Base-by-base conservation (phyloP, 2,888 invertebrate species). In the Cantharis nigra region DNA sequence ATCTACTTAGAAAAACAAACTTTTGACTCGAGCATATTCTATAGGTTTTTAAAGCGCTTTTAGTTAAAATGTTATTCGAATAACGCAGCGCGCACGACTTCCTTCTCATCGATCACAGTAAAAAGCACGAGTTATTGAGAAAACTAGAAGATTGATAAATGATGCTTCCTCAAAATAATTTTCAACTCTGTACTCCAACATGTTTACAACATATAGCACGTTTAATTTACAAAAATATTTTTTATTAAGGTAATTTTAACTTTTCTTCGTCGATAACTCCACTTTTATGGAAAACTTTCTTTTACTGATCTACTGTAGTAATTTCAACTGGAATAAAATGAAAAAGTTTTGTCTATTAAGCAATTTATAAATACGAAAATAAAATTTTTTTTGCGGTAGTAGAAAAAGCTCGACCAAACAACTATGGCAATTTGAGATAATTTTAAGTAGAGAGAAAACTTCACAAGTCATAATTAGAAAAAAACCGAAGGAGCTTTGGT, bases 31-130 rank as follows among this genome's bases (percentile, higher is more conserved):
- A 71, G 70, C 80, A 76, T 79, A 79, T 79, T 78, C 77, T 67
- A 63, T 20, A 33, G 72, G 67, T 80, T 81, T 79, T 80, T 80
- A 79, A 67, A 67, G 70, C 75, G 75, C 70, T 79, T 79, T 79
- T 74, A 64, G 78, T 79, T 76, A 71, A 76, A 79, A 77, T 76
- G 80, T 77, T 79, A 78, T 78, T 78, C 77, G 74, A 74, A 77
- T 77, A 77, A 73, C 74, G 71, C 71, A 63, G 63, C 74, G 74
- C 74, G 63, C 63, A 64, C 69, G 30, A 69, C 67, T 69, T 70
- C 14, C 13, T 65, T 75, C 77, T 77, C 79, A 79, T 79, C 79
- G 77, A 79, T 79, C 79, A 79, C 77, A 30, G 63, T 71, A 69
- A 65, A 77, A 71, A 65, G 69, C 30, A 13, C 72, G 63, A 72